Percentiles rank a stretch among this genome's conserved stretches.
phyloP scores from a whole-genome alignment of 2,797 vertebrate genomes.

The Acipenser ruthenus region DNA sequence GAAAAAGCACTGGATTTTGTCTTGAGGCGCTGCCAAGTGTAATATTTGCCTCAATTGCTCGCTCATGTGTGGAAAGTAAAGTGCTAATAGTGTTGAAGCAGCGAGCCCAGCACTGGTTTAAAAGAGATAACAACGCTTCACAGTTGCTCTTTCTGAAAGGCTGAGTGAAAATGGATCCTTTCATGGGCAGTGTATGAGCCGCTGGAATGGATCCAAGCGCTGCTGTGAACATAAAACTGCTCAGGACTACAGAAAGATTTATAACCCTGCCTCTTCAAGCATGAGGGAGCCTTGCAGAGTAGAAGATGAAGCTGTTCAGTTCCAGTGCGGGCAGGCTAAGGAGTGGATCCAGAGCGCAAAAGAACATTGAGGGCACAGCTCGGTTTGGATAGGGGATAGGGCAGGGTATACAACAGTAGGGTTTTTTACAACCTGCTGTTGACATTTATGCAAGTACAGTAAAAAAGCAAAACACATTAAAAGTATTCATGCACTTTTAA shows the following conservation, averaged over 20 bases:
- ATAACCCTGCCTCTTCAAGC: slow-evolving; percentile 42
- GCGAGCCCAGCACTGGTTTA: slow-evolving; percentile 21
- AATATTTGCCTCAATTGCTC: slow-evolving; percentile 23
- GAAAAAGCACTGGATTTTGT: too few relatives aligned
- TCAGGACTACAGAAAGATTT: slow-evolving; percentile 22
- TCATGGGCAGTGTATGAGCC: slow-evolving; percentile 25
- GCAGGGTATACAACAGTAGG: too few relatives aligned
- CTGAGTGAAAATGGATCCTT: slow-evolving; percentile 18
- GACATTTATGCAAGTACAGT: too few relatives aligned
- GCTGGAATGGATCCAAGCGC: slow-evolving; percentile 37
- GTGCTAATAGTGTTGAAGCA: slow-evolving; percentile 25
- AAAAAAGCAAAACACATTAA: too few relatives aligned
- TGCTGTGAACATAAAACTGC: slow-evolving; percentile 35
- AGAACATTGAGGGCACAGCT: too few relatives aligned
- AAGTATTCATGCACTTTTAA: too few relatives aligned
- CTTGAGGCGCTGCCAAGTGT: slow-evolving; percentile 23
- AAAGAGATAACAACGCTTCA: slow-evolving; percentile 37
- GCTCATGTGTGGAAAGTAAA: slow-evolving; percentile 18
- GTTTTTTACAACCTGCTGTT: too few relatives aligned
- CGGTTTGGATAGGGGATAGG: too few relatives aligned
- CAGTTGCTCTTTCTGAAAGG: slow-evolving; percentile 23
- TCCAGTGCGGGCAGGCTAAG: too few relatives aligned
- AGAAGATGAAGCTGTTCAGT: slow-evolving; percentile 13
- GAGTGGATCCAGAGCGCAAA: too few relatives aligned
- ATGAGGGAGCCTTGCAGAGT: slow-evolving; percentile 12